A percentile compares a stretch with the other conserved stretches of the same genome.
These are phyloP conservation scores for Chalcis sispes DNA, from an alignment of 2,888 invertebrate species.

Conservation along the genomic window DNA sequence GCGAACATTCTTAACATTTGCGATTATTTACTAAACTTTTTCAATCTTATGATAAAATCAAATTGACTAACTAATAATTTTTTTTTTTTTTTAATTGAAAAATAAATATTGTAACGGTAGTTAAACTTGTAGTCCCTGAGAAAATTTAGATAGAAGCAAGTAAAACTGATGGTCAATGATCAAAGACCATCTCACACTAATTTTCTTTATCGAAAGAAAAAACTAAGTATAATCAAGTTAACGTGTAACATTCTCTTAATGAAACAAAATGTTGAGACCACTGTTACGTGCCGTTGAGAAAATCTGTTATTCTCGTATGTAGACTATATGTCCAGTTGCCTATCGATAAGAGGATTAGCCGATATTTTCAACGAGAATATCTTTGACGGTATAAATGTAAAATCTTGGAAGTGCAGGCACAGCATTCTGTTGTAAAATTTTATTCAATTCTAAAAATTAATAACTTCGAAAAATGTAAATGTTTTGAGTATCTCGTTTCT, in stretches of 20 bases:
- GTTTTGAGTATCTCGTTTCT: slow-evolving; percentile 24
- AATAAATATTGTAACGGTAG: slow-evolving; percentile 10
- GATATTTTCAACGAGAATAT: slow-evolving; percentile 50
- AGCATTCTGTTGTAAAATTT: slow-evolving; percentile 5
- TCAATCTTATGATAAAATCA: neutral
- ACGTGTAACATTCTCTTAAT: slow-evolving; percentile 30
- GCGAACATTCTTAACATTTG: neutral
- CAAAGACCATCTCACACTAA: slow-evolving; percentile 9
- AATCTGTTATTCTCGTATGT: slow-evolving; percentile 47
- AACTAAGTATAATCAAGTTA: slow-evolving; percentile 15
- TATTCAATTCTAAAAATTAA: neutral
- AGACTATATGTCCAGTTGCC: slow-evolving; percentile 49
- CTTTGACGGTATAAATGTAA: slow-evolving; percentile 42
- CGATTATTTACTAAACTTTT: neutral
- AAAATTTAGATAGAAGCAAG: slow-evolving; percentile 20
- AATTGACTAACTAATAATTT: neutral
- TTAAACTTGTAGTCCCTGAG: slow-evolving; percentile 31
- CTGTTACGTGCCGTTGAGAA: slow-evolving; percentile 45
- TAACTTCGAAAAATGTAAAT: neutral
- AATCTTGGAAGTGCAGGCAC: slow-evolving; percentile 55
- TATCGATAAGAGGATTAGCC: slow-evolving; percentile 49
- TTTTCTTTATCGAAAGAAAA: slow-evolving; percentile 33
- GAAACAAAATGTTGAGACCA: slow-evolving; percentile 41
- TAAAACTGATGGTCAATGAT: slow-evolving; percentile 9
- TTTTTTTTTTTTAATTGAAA: too few species aligned